Conservation (phyloP, 2,113 vertebrate species). For the Percina caprodes region DNA sequence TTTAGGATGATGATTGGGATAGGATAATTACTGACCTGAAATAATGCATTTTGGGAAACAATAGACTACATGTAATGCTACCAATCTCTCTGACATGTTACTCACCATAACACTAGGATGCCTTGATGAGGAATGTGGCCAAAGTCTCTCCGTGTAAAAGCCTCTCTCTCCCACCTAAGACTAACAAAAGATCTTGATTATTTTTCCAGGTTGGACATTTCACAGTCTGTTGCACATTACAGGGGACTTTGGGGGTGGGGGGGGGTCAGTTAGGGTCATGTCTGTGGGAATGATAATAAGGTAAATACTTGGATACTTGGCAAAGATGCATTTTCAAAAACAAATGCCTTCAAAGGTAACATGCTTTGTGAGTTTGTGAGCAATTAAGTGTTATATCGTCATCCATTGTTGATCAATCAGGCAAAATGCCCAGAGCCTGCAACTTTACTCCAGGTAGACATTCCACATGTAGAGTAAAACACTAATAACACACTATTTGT, state of each 20-base stretch:
- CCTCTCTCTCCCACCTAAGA: constrained; percentile 50
- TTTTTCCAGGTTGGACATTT: constrained; percentile 69
- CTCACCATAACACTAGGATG: constrained; percentile 38
- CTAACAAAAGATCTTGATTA: constrained; percentile 67
- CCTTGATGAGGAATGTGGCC: constrained; percentile 58
- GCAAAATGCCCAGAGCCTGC: background rate
- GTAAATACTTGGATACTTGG: constrained; percentile 19
- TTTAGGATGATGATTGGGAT: too few species aligned
- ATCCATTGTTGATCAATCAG: background rate
- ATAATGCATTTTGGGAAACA: constrained; percentile 1
- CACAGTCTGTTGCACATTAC: constrained; percentile 76
- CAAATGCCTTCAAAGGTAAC: background rate
- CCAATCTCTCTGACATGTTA: constrained; percentile 34
- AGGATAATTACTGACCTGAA: background rate
- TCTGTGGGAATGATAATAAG: constrained; percentile 45
- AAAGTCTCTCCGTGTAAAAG: constrained; percentile 30
- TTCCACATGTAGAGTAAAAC: constrained; percentile 29
- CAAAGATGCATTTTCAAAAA: constrained; percentile 19
- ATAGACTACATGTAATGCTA: constrained; percentile 19
- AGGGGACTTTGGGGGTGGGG: constrained; percentile 22
- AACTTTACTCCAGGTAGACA: background rate
- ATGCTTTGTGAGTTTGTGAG: background rate
- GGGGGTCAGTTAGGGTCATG: constrained; percentile 57
- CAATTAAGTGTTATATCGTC: background rate
- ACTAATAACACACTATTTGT: constrained; percentile 27